Evolutionary conservation across 2,797 vertebrate species (phyloP).

Genomic region (Platalea minor): DNA sequence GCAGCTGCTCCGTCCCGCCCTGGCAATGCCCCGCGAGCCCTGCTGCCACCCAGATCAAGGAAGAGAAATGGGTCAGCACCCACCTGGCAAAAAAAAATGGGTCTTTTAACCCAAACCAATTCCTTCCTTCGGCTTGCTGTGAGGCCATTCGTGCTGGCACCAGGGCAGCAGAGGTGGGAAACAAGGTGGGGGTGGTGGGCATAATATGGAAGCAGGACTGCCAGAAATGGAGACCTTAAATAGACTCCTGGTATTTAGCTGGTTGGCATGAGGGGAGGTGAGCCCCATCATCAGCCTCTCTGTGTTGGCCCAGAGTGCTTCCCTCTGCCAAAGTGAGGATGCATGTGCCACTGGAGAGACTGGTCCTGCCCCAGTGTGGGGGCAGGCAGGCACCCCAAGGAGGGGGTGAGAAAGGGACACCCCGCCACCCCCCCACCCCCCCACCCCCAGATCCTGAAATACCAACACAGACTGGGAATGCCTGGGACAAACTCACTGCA

Average conservation of each 20-base stretch:
- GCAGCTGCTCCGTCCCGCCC: neutral
- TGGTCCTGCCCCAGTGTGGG: neutral
- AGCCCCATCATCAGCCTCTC: neutral
- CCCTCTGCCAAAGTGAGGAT: neutral
- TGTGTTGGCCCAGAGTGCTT: neutral
- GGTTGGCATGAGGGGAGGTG: neutral
- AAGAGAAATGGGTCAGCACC: neutral
- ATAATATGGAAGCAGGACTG: neutral
- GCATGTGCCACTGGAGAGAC: rapidly evolving
- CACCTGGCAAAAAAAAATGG: rapidly evolving
- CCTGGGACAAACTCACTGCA: neutral
- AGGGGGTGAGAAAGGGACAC: neutral
- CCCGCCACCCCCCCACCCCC: too few relatives aligned
- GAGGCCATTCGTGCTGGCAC: rapidly evolving
- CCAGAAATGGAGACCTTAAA: neutral
- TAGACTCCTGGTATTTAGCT: neutral
- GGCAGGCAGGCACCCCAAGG: neutral
- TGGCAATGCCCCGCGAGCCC: rapidly evolving
- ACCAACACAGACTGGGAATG: neutral
- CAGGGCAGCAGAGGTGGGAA: neutral
- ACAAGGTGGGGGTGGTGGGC: too few relatives aligned
- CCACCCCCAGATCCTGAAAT: neutral
- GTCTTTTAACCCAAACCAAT: neutral
- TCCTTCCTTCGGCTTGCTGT: neutral
- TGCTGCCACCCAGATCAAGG: rapidly evolving